Base-by-base conservation (phyloP, 2,888 invertebrate species). In the Cryptops parisi region DNA sequence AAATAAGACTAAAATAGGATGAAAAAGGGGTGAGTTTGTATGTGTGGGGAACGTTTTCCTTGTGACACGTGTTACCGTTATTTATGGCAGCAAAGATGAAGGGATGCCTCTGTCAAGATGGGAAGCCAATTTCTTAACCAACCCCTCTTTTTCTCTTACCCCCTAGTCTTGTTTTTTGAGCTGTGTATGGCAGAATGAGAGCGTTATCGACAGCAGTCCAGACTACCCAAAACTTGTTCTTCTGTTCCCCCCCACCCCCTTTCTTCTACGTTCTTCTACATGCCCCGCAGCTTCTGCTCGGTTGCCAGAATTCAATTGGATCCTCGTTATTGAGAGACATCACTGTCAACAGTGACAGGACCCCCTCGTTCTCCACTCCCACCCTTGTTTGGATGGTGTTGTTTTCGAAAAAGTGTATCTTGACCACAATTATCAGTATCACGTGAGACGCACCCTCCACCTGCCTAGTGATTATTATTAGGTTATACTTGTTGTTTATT, bases 31-130 rank as follows among this genome's bases (percentile, higher is more conserved):
- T n/a, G n/a, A n/a, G n/a, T n/a, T n/a, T n/a, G n/a, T n/a, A n/a
- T n/a, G n/a, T n/a, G n/a, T n/a, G n/a, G 48, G 39, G 38, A 48
- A 48, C 48, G 19, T n/a, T 38, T 48, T 39, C 33, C 48, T 27
- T 25, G 33, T 48, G 48, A 48, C 48, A 48, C 38, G 48, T 48
- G 48, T 48, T 48, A 48, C 48, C 48, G 38, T 48, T 48, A 48
- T 48, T 48, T 48, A 48, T 48, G 48, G 21, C 48, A 33, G 48
- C 22, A 26, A 38, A 39, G 38, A 38, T 21, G 23, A 27, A 23
- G 48, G 25, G 21, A 19, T 23, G 48, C 48, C 21, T 38, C 48
- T 48, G 48, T 48, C 48, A 48, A 48, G 38, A 33, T 48, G 38
- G 19, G 39, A 25, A 41, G 43, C 43, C 43, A 41, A 41, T 41